A percentile compares a stretch with the other conserved stretches of the same genome.
Evolutionary conservation across 2,888 invertebrate species (phyloP).

Genomic region (Drosophila picticornis): DNA sequence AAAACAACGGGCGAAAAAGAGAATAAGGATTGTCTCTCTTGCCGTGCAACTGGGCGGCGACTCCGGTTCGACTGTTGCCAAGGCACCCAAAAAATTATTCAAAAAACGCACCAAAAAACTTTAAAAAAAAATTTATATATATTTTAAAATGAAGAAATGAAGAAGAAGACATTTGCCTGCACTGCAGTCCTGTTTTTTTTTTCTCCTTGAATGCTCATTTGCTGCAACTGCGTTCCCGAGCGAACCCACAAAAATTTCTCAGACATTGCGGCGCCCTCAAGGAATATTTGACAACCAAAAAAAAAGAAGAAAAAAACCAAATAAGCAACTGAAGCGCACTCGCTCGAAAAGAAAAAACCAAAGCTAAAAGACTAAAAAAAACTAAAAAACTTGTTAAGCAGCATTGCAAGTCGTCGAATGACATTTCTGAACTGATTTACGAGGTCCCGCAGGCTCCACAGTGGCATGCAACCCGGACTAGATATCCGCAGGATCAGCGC

Average conservation of each 20-base stretch:
- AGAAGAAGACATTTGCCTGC: conserved; percentile 53
- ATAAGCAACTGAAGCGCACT: conserved; percentile 47
- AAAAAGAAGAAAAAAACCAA: conserved; percentile 8
- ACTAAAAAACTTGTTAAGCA: conserved; percentile 70
- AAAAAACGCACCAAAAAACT: conserved; percentile 36
- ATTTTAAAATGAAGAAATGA: neutral
- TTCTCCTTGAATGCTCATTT: conserved; percentile 30
- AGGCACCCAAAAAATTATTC: conserved; percentile 62
- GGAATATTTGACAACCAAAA: conserved; percentile 70
- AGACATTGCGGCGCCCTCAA: conserved; percentile 78
- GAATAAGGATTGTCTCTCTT: conserved; percentile 59
- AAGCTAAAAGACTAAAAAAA: conserved; percentile 17
- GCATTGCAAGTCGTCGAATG: conserved; percentile 70
- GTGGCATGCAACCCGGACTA: conserved; percentile 15
- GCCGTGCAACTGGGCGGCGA: conserved; percentile 13
- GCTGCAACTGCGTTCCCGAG: conserved; percentile 60
- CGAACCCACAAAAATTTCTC: conserved; percentile 75
- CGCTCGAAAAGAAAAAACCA: conserved; percentile 18
- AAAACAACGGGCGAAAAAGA: conserved; percentile 15
- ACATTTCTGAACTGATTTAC: conserved; percentile 69
- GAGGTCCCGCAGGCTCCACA: conserved; percentile 45
- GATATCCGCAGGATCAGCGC: neutral
- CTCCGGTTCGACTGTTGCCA: conserved; percentile 43
- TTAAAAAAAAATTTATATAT: neutral
- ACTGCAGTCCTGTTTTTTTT: conserved; percentile 29